Percentiles rank a stretch among this genome's conserved stretches.
These are phyloP conservation scores for Pseudorasbora parva DNA, from an alignment of 2,113 vertebrate species.

Conservation along the genomic window DNA sequence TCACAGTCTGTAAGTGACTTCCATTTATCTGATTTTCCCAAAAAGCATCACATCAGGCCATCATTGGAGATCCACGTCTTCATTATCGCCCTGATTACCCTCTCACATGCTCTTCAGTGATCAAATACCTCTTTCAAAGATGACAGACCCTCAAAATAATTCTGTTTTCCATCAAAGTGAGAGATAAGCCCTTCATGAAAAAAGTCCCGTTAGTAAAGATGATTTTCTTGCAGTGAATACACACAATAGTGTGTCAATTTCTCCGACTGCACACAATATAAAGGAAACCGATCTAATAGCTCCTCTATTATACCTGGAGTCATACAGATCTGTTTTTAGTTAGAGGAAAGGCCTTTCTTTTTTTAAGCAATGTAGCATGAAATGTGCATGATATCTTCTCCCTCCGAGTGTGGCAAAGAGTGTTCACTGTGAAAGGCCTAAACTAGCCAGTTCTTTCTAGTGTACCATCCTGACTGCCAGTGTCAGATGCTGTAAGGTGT, in stretches of 20 bases:
- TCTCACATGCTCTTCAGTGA: slow-evolving; percentile 49
- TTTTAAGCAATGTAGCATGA: slow-evolving; percentile 35
- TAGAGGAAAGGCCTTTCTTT: neutral
- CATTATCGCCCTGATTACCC: slow-evolving; percentile 22
- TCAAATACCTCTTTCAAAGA: slow-evolving; percentile 61
- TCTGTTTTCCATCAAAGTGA: slow-evolving; percentile 62
- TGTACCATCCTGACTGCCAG: slow-evolving; percentile 41
- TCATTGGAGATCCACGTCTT: slow-evolving; percentile 20
- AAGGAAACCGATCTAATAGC: neutral
- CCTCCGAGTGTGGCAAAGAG: neutral
- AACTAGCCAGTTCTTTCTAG: slow-evolving; percentile 49
- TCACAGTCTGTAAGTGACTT: slow-evolving; percentile 35
- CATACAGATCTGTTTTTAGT: slow-evolving; percentile 14
- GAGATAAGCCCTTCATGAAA: slow-evolving; percentile 2
- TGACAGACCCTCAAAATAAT: slow-evolving; percentile 59
- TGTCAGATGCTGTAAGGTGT: slow-evolving; percentile 52
- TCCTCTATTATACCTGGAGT: neutral
- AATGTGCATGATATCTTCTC: slow-evolving; percentile 10
- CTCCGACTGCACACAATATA: neutral
- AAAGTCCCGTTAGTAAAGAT: slow-evolving; percentile 34
- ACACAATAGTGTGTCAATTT: slow-evolving; percentile 1
- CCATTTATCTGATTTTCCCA: slow-evolving; percentile 46
- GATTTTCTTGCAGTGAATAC: neutral
- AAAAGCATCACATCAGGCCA: slow-evolving; percentile 43
- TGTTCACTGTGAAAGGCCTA: slow-evolving; percentile 56